Conservation (phyloP, 1,140 invertebrate species). For the Drosophila rufa region DNA sequence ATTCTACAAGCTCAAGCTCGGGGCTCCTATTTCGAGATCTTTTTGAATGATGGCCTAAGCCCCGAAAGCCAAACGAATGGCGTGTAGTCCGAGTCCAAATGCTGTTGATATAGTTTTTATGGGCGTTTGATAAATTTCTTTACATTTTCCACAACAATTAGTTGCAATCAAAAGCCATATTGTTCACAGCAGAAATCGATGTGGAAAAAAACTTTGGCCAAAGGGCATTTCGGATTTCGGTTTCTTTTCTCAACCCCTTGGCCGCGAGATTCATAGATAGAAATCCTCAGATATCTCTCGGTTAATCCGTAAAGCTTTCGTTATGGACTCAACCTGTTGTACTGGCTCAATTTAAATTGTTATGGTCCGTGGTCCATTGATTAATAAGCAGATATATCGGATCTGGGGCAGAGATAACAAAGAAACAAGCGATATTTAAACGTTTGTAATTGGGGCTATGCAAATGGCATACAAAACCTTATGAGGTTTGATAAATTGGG, state of each 20-base stretch:
- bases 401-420: conserved; percentile 36
- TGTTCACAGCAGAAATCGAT: conserved; percentile 50
- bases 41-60: conserved; percentile 74
- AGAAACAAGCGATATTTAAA: conserved; percentile 3
- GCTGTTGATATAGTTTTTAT: conserved; percentile 80
- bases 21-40: conserved; percentile 60
- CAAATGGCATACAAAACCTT: not conserved
- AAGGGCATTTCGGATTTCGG: conserved; percentile 20
- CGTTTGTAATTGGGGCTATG: conserved; percentile 19
- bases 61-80: conserved; percentile 46
- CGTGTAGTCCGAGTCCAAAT: conserved; percentile 46
- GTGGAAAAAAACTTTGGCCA: conserved; percentile 24
- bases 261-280: conserved; percentile 15
- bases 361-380: conserved; percentile 17
- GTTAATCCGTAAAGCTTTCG: conserved; percentile 46
- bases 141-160: conserved; percentile 76
- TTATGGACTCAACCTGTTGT: conserved; percentile 48
- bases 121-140: conserved; percentile 81
- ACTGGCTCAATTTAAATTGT: conserved; percentile 49
- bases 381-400: conserved; percentile 29
- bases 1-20: conserved; percentile 59
- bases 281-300: conserved; percentile 24
- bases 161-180: conserved; percentile 79
- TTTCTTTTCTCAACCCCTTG: conserved; percentile 20
- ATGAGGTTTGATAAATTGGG: conserved; percentile 5